Base-by-base conservation (phyloP, 2,113 vertebrate genomes). In the Gracilinanus agilis region DNA sequence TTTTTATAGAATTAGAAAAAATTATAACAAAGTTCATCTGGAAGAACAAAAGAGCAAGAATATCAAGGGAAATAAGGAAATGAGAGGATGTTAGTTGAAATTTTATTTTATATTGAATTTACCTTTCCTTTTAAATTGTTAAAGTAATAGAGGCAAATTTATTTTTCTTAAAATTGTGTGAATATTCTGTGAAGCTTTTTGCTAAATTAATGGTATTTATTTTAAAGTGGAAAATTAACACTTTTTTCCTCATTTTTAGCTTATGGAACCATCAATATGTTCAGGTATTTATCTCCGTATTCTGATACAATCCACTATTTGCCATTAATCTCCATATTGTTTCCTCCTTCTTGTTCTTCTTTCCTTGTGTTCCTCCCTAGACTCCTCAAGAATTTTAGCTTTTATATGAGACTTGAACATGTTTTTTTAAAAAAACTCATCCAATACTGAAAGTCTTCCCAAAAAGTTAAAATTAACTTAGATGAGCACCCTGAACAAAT, bases 241-340 rank as follows among this genome's bases (percentile, higher is more conserved):
- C 93, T 49, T 3, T 90, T 58, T 53, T 95, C 24, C 97, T 94
- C 58, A 24, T 98, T 96, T 98, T 67, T 97, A 99, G 99, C 98
- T 98, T 93, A 98, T 98, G 58, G 99, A 99, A n/a, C 97, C 99
- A 92, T 98, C 99, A 4, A 10, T 99, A 40, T 99, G 99, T 98
- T 97, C 99, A 98, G 99, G 99, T 99, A 99, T 89, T 96, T 96
- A 92, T 44, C 96, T 97, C 27, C 3, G 27, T 53, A 27, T 27
- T 90, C 44, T 53, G 24, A 12, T 83, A 23, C 16, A 27, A 27
- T 53, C 24, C n/a, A 49, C 94, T 95, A 34, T 0, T 0, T 89
- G 75, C 91, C 94, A 34, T 27, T 91, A 8, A 83, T 96, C 58
- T 95, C 2, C 54, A 55, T 95, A 89, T n/a, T 94, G 27, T 89